Evolutionary conservation across 2,797 vertebrate genomes (phyloP), one percentile per base, ranked within the genome.

Genomic region (Myotis vivesi): DNA sequence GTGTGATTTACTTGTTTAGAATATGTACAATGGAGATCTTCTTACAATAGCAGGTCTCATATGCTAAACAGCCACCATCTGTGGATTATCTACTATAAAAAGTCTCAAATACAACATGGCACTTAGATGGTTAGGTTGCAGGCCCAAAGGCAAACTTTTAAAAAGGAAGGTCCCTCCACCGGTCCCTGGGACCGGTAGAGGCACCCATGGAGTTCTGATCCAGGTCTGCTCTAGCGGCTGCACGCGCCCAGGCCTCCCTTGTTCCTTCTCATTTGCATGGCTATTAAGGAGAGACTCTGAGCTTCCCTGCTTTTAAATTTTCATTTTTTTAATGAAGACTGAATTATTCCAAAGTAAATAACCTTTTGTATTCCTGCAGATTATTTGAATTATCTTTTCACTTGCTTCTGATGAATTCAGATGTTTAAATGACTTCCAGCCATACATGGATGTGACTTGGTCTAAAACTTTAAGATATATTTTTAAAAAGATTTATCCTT

Each of bases 281-380:
- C 36, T n/a, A 72, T 30, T 46, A 30, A 68, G 76, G 80, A 41
- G 62, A 87, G 62, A 33, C n/a, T n/a, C n/a, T 6, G 10, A 68
- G 16, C 20, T 64, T 53, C 71, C 44, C 22, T 69, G n/a, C 41
- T 73, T 94, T 86, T 82, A n/a, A 86, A 91, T 49, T 66, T 89
- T 73, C 80, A 72, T 22, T 33, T 59, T 90, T 84, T 66, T 81
- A 66, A 84, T 87, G n/a, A 62, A 3, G 59, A 49, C 23, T 38
- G 30, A 87, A 93, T 68, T 51, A 75, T 89, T 84, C 30, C 53
- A 87, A 94, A 89, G 81, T 73, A 92, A 93, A 87, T 38, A 59
- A 87, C 46, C 66, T 76, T 93, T 68, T 19, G 49, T 55, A 41
- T 85, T 79, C 25, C 46, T 80, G 72, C 17, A 76, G 38, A 83